Percentiles rank a stretch among this genome's conserved stretches.
phyloP scores from a whole-genome alignment of 2,888 invertebrate species.

The Invenusta paracnida region DNA sequence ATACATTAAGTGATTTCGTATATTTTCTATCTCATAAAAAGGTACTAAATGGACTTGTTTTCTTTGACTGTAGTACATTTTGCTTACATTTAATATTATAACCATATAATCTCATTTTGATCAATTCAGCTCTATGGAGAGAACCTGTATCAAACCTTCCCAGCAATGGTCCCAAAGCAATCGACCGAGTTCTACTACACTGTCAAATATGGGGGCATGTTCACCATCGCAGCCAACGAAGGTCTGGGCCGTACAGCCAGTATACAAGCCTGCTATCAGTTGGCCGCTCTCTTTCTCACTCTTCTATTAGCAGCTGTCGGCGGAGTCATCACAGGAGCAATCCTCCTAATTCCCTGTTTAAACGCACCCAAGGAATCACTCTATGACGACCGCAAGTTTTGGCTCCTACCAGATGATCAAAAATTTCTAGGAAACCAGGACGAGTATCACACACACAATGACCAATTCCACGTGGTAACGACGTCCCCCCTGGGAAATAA shows the following conservation, averaged over 20 bases:
- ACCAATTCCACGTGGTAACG: too few species aligned
- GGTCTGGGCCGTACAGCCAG: neutral
- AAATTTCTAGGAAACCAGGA: too few species aligned
- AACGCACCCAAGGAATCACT: neutral
- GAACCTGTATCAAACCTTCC: conserved; percentile 8
- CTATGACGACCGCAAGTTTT: neutral
- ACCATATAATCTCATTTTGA: too few species aligned
- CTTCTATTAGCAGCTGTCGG: conserved; percentile 27
- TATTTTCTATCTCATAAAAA: too few species aligned
- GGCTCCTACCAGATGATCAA: conserved; percentile 18
- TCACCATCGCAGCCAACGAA: neutral
- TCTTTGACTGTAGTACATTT: too few species aligned
- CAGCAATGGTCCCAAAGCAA: conserved; percentile 47
- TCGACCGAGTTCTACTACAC: conserved; percentile 5
- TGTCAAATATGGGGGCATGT: neutral
- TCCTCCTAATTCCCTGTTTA: conserved; percentile 44
- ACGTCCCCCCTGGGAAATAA: too few species aligned
- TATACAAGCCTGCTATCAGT: conserved; percentile 33
- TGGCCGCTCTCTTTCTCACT: conserved; percentile 34
- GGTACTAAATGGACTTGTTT: too few species aligned
- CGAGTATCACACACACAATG: too few species aligned
- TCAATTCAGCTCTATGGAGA: conserved; percentile 30
- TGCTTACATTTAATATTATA: too few species aligned
- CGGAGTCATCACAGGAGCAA: conserved; percentile 43
- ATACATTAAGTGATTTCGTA: too few species aligned